Evolutionary conservation across 2,888 invertebrate genomes (phyloP).

Genomic region (Drosophila algonquin): DNA sequence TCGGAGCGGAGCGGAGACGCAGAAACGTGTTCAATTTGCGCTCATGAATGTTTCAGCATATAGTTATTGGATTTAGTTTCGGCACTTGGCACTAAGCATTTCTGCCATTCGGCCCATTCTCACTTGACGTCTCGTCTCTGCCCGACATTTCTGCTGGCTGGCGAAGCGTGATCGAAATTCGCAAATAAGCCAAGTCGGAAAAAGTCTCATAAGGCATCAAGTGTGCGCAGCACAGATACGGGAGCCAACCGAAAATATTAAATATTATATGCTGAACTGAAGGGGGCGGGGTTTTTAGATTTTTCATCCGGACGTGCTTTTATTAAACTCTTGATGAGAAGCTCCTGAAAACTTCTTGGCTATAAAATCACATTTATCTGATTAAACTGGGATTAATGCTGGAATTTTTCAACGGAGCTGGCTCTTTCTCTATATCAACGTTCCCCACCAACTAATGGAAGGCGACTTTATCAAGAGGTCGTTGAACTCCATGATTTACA

Average conservation of each 20-base stretch:
- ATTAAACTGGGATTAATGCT: not conserved
- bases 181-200: slow-evolving; percentile 53
- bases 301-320: slow-evolving; percentile 12
- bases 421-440: not conserved
- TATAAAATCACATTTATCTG: not conserved
- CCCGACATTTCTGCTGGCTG: slow-evolving; percentile 43
- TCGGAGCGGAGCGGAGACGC: slow-evolving; percentile 46
- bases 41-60: slow-evolving; percentile 79
- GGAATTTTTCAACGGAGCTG: not conserved
- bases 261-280: slow-evolving; percentile 33
- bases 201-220: slow-evolving; percentile 42
- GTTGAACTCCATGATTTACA: slow-evolving; percentile 37
- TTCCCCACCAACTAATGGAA: too few relatives aligned
- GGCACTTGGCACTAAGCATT: slow-evolving; percentile 72
- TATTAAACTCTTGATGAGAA: slow-evolving; percentile 23
- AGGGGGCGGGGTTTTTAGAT: slow-evolving; percentile 15
- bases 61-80: slow-evolving; percentile 75
- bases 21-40: slow-evolving; percentile 76
- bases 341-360: not conserved
- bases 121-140: slow-evolving; percentile 26
- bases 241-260: slow-evolving; percentile 22
- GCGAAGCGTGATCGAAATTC: slow-evolving; percentile 69
- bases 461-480: slow-evolving; percentile 2
- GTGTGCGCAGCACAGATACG: slow-evolving; percentile 23
- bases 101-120: slow-evolving; percentile 15